These are phyloP conservation scores for Vesta saturnalis DNA, from an alignment of 2,888 invertebrate genomes.

Conservation along the genomic window DNA sequence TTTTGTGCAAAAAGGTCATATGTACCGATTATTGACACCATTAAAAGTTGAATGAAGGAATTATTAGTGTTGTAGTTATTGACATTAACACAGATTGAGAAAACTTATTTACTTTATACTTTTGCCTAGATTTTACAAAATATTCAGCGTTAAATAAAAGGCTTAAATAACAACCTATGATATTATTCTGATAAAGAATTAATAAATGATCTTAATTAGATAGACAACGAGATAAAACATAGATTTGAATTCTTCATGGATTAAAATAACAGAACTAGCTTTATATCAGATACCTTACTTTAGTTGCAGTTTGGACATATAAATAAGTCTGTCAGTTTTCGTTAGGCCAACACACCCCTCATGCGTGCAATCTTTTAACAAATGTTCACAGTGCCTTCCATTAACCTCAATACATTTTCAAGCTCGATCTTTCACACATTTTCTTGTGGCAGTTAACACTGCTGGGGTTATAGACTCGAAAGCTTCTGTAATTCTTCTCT, in stretches of 20 bases:
- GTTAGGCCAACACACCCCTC: not conserved
- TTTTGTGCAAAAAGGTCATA: not conserved
- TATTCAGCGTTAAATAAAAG: not conserved
- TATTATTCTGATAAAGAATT: too few species aligned
- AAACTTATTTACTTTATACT: conserved; percentile 3
- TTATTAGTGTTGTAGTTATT: conserved; percentile 1
- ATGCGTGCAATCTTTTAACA: too few species aligned
- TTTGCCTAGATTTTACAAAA: conserved; percentile 1
- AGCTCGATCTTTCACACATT: too few species aligned
- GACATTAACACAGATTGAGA: conserved; percentile 1
- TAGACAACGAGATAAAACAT: not conserved
- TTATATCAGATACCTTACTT: not conserved
- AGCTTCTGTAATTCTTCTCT: too few species aligned
- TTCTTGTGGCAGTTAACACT: too few species aligned
- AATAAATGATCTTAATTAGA: too few species aligned
- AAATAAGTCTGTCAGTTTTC: not conserved
- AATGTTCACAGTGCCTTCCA: too few species aligned
- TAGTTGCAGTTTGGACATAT: conserved; percentile 5
- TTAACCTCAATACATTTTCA: too few species aligned
- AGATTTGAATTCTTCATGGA: not conserved
- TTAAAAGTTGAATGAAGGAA: not conserved
- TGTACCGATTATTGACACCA: not conserved
- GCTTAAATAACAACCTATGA: not conserved
- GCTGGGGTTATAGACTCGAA: too few species aligned
- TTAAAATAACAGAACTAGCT: too few species aligned